Evolutionary conservation across 2,888 invertebrate species (phyloP).

Genomic region (Philhelius pedissequus): DNA sequence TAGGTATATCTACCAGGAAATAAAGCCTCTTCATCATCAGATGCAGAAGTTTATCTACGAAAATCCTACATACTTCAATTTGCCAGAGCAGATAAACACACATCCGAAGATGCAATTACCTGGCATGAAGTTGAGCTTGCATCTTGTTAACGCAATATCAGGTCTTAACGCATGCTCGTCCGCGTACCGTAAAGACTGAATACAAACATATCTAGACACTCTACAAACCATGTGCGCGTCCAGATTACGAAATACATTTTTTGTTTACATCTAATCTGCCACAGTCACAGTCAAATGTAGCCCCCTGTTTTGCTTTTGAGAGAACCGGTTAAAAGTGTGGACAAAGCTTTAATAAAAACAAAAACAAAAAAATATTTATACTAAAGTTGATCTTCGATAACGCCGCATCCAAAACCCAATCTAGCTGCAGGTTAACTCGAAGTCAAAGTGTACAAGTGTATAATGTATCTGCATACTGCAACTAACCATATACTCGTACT

Average conservation of each 20-base stretch:
- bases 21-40: neutral
- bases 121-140: slow-evolving; percentile 14
- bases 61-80: slow-evolving; percentile 57
- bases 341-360: slow-evolving; percentile 18
- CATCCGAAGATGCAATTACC: slow-evolving; percentile 57
- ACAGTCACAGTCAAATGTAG: neutral
- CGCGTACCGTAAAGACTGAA: neutral
- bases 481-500: neutral
- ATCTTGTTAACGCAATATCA: slow-evolving; percentile 49
- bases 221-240: slow-evolving; percentile 39
- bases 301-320: neutral
- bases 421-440: slow-evolving; percentile 45
- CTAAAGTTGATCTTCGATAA: slow-evolving; percentile 48
- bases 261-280: slow-evolving; percentile 57
- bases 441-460: slow-evolving; percentile 67
- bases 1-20: slow-evolving; percentile 51
- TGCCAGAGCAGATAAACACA: slow-evolving; percentile 48
- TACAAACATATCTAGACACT: neutral
- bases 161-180: slow-evolving; percentile 24
- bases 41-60: slow-evolving; percentile 16
- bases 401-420: slow-evolving; percentile 45
- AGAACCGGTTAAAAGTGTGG: slow-evolving; percentile 28
- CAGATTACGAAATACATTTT: slow-evolving; percentile 57
- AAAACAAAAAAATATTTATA: neutral
- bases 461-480: slow-evolving; percentile 56